phyloP scores from a whole-genome alignment of 2,888 invertebrate genomes.

The Agrilus mali region DNA sequence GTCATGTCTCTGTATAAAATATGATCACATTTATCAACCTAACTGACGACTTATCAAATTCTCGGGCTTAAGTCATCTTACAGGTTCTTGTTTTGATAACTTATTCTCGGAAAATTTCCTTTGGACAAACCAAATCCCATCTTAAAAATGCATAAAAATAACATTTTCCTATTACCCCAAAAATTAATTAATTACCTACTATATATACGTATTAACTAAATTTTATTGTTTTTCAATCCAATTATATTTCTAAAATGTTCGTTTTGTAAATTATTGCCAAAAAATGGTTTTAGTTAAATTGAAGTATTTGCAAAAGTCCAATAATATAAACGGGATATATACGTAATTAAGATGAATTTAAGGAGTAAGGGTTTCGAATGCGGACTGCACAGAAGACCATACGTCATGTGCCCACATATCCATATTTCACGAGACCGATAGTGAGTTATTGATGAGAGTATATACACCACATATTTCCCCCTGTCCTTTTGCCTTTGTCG shows the following conservation, averaged over 20 bases:
- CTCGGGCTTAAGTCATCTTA: conserved; percentile 16
- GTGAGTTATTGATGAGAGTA: conserved; percentile 18
- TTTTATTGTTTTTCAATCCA: too few relatives aligned
- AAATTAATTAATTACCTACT: background rate
- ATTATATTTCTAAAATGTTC: too few relatives aligned
- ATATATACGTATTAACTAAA: background rate
- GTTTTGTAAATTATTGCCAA: too few relatives aligned
- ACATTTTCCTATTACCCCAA: background rate
- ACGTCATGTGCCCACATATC: conserved; percentile 14
- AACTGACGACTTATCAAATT: conserved; percentile 29
- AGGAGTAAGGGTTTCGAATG: background rate
- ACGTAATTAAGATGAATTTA: conserved; percentile 2
- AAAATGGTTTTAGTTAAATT: too few relatives aligned
- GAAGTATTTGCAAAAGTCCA: too few relatives aligned
- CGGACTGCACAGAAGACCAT: conserved; percentile 5
- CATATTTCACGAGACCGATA: conserved; percentile 18
- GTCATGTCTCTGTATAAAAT: conserved; percentile 32
- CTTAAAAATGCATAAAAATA: background rate
- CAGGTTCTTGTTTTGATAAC: background rate
- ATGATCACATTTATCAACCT: conserved; percentile 30
- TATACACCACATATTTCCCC: conserved; percentile 1
- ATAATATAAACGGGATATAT: background rate
- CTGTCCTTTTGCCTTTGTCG: too few relatives aligned
- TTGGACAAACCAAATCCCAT: background rate
- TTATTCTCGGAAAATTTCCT: background rate